These are phyloP conservation scores for Hedya salicella DNA, from an alignment of 2,888 invertebrate species.

Conservation along the genomic window DNA sequence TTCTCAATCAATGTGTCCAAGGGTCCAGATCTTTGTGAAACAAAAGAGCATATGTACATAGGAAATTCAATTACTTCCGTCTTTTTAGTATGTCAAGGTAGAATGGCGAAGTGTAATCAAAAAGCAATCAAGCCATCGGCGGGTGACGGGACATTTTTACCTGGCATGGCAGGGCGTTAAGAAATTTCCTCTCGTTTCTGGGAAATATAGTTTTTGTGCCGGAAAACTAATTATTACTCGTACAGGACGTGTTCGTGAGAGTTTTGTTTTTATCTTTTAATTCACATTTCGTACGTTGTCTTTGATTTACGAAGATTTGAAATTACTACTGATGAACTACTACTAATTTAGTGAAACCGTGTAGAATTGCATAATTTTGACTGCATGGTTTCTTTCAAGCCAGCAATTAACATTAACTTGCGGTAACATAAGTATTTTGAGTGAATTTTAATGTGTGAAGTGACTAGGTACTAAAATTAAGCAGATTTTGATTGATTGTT, in stretches of 20 bases:
- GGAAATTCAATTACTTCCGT: neutral
- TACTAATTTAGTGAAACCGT: no score
- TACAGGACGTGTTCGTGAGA: constrained; percentile 5
- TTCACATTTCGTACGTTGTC: neutral
- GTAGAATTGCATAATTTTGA: no score
- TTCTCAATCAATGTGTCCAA: constrained; percentile 43
- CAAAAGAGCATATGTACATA: constrained; percentile 1
- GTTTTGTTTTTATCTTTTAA: neutral
- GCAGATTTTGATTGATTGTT: no score
- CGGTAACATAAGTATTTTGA: no score
- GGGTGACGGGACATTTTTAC: constrained; percentile 43
- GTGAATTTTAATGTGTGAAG: no score
- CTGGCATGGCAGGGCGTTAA: constrained; percentile 40
- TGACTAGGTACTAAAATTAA: no score
- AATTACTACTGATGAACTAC: no score
- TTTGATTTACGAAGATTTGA: neutral
- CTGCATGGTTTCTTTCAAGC: no score
- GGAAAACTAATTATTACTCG: constrained; percentile 49
- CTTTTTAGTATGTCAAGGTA: constrained; percentile 1
- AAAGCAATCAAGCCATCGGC: constrained; percentile 56
- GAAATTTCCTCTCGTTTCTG: constrained; percentile 30
- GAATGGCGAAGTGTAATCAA: constrained; percentile 55
- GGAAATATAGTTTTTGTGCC: constrained; percentile 59
- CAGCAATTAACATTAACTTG: no score
- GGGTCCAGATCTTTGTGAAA: neutral